These are phyloP conservation scores for Euura lappo DNA, from an alignment of 1,140 invertebrate genomes.

Conservation along the genomic window DNA sequence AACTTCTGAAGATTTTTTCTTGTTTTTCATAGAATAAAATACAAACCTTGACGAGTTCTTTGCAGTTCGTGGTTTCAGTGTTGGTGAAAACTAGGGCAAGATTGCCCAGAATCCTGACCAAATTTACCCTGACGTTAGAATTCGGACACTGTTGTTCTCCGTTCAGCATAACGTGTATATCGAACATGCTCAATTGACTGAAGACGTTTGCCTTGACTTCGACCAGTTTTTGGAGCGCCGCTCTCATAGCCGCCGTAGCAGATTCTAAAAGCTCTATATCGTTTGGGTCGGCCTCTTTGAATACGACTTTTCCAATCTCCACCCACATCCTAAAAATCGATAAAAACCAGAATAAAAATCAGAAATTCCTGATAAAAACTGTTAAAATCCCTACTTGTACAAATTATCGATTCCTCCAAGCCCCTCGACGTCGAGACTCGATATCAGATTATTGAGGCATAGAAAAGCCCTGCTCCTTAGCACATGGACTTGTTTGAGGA, in stretches of 20 bases:
- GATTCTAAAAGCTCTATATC: slow-evolving; percentile 67
- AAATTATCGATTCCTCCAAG: slow-evolving; percentile 66
- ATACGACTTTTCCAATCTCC: slow-evolving; percentile 65
- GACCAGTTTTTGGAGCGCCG: slow-evolving; percentile 58
- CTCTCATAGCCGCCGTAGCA: slow-evolving; percentile 70
- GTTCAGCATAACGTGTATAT: slow-evolving; percentile 63
- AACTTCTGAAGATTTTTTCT: slow-evolving; percentile 1
- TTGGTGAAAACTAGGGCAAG: slow-evolving; percentile 59
- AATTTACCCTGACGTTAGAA: slow-evolving; percentile 69
- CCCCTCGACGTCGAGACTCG: slow-evolving; percentile 63
- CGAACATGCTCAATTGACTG: slow-evolving; percentile 45
- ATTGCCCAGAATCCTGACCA: slow-evolving; percentile 72
- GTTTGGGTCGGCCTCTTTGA: slow-evolving; percentile 52
- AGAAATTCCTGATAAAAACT: not conserved
- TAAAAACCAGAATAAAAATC: slow-evolving; percentile 6
- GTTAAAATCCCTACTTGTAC: slow-evolving; percentile 52
- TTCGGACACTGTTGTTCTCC: slow-evolving; percentile 64
- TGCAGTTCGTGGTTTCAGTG: slow-evolving; percentile 27
- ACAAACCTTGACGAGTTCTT: slow-evolving; percentile 51
- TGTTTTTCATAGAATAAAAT: not conserved
- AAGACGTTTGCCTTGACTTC: slow-evolving; percentile 46
- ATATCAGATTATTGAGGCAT: slow-evolving; percentile 73
- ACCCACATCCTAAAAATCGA: slow-evolving; percentile 61
- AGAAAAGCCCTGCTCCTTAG: slow-evolving; percentile 67
- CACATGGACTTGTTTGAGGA: slow-evolving; percentile 57